Conservation (phyloP, 2,113 vertebrate genomes). For the Chamaea fasciata region DNA sequence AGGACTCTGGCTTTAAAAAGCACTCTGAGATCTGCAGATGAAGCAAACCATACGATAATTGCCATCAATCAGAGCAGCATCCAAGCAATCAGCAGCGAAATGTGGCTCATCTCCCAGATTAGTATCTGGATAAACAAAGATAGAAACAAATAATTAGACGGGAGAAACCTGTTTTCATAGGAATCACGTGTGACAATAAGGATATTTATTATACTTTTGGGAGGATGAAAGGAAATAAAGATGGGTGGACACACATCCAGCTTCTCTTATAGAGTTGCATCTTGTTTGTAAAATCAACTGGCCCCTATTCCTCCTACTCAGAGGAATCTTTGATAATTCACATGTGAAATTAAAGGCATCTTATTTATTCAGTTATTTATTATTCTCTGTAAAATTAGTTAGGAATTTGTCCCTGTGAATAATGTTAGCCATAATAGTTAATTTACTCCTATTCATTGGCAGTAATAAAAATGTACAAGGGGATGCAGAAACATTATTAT, state of each 20-base stretch:
- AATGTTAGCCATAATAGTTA: conserved; percentile 80
- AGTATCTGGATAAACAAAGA: conserved; percentile 1
- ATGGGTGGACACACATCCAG: conserved; percentile 7
- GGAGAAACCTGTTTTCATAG: background rate
- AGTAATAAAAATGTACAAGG: conserved; percentile 82
- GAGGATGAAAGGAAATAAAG: background rate
- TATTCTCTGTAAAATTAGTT: conserved; percentile 78
- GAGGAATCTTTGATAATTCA: conserved; percentile 74
- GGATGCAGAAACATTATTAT: conserved; percentile 82
- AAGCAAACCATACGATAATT: background rate
- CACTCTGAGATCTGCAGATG: background rate
- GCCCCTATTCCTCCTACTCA: conserved; percentile 30
- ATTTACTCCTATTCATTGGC: conserved; percentile 84
- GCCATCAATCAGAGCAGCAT: conserved; percentile 14
- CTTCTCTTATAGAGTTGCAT: conserved; percentile 17
- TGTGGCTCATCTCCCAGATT: conserved; percentile 16
- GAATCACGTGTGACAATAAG: background rate
- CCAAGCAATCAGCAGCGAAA: background rate
- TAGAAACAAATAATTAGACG: background rate
- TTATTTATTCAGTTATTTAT: conserved; percentile 82
- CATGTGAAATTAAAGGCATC: conserved; percentile 79
- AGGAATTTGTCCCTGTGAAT: conserved; percentile 80
- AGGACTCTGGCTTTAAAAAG: background rate
- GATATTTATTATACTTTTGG: background rate
- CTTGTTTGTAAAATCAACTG: conserved; percentile 54